Evolutionary conservation across 2,888 invertebrate genomes (phyloP).

Genomic region (Liodrosophila aerea): DNA sequence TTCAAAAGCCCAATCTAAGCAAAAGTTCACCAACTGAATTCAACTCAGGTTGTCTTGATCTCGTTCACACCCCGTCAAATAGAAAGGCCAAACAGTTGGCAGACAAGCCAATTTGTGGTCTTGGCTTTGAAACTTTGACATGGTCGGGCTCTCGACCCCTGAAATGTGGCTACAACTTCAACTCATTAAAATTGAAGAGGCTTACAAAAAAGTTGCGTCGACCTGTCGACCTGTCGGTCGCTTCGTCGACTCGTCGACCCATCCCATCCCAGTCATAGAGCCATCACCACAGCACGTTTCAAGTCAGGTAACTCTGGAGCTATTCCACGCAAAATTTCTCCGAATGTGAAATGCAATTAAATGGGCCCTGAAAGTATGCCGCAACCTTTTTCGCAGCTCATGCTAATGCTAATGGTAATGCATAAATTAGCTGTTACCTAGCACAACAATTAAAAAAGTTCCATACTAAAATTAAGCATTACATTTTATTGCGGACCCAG

Average conservation of each 20-base stretch:
- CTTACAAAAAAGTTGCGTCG: constrained; percentile 38
- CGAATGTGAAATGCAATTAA: constrained; percentile 54
- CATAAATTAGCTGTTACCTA: constrained; percentile 56
- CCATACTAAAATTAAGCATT: constrained; percentile 51
- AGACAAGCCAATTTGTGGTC: constrained; percentile 59
- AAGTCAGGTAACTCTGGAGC: constrained; percentile 31
- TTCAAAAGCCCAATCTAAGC: too few species aligned
- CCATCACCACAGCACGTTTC: constrained; percentile 24
- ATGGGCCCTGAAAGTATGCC: constrained; percentile 32
- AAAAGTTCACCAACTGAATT: too few species aligned
- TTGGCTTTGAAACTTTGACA: constrained; percentile 37
- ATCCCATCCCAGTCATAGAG: too few species aligned
- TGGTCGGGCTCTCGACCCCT: constrained; percentile 27
- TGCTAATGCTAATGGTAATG: constrained; percentile 21
- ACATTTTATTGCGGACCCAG: constrained; percentile 42
- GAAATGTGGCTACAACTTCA: constrained; percentile 43
- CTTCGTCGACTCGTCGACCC: constrained; percentile 23
- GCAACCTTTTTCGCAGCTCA: constrained; percentile 37
- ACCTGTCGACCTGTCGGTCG: constrained; percentile 3
- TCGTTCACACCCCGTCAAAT: constrained; percentile 1
- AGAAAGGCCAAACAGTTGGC: constrained; percentile 15
- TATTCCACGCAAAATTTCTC: constrained; percentile 21
- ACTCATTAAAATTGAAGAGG: constrained; percentile 63
- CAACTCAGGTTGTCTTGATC: neutral
- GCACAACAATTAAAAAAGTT: constrained; percentile 60